A percentile compares a stretch with the other conserved stretches of the same genome.
phyloP scores from a whole-genome alignment of 2,797 vertebrate species.

The Serranus cabrilla region DNA sequence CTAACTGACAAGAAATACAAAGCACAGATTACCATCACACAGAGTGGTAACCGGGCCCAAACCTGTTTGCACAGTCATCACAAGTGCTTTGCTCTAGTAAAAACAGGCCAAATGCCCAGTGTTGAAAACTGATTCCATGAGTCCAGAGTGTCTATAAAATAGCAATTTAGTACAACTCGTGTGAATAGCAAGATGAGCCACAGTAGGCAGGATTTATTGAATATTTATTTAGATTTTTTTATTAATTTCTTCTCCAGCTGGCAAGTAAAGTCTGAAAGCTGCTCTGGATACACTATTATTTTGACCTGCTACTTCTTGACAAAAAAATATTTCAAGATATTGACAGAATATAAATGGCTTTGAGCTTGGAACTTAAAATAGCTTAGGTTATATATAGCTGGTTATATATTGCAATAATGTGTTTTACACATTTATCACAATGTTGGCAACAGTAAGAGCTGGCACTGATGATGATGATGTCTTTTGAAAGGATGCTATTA shows the following conservation, averaged over 20 bases:
- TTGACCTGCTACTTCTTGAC: not conserved
- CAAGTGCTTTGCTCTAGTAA: slow-evolving; percentile 1
- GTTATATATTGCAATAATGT: not conserved
- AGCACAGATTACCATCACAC: slow-evolving; percentile 24
- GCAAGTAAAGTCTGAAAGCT: not conserved
- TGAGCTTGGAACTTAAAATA: not conserved
- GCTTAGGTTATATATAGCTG: too few relatives aligned
- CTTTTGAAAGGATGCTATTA: not conserved
- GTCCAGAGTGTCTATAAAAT: not conserved
- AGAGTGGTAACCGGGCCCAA: slow-evolving; percentile 3
- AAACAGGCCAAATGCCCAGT: slow-evolving; percentile 2
- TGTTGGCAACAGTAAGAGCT: too few relatives aligned
- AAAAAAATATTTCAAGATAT: not conserved
- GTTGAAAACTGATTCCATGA: not conserved
- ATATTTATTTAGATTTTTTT: too few relatives aligned
- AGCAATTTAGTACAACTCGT: not conserved
- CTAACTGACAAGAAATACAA: slow-evolving; percentile 34
- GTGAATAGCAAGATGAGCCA: not conserved
- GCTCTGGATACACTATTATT: not conserved
- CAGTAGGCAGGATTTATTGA: not conserved
- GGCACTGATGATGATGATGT: not conserved
- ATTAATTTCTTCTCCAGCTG: not conserved
- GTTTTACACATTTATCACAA: not conserved
- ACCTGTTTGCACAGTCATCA: slow-evolving; percentile 60
- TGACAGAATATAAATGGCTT: not conserved